phyloP scores from a whole-genome alignment of 1,140 invertebrate genomes.

The Colletes gigas region DNA sequence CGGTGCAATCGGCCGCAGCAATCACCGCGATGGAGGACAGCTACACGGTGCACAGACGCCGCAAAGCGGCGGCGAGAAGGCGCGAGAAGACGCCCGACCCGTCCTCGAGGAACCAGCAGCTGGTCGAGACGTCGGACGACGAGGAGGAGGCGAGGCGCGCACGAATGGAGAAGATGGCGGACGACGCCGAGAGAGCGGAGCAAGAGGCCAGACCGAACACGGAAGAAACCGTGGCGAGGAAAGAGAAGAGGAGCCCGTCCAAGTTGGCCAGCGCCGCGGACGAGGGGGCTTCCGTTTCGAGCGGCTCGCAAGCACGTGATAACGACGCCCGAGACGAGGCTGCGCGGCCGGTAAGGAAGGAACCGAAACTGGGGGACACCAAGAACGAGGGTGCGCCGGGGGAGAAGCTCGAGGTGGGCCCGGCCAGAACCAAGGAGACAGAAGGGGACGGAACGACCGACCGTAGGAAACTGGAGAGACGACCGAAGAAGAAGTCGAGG shows the following conservation, averaged over 20 bases:
- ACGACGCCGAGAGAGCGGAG: constrained; percentile 73
- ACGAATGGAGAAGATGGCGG: constrained; percentile 75
- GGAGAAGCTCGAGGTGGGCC: neutral
- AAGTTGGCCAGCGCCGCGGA: neutral
- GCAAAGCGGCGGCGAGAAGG: constrained; percentile 73
- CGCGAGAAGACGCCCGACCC: constrained; percentile 76
- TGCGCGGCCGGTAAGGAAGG: constrained; percentile 28
- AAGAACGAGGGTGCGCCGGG: neutral
- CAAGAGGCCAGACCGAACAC: constrained; percentile 24
- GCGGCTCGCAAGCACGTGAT: constrained; percentile 58
- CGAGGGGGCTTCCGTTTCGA: constrained; percentile 36
- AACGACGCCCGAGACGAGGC: constrained; percentile 41
- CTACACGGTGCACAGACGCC: constrained; percentile 77
- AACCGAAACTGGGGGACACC: constrained; percentile 15
- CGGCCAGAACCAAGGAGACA: constrained; percentile 17
- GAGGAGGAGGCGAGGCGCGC: constrained; percentile 70
- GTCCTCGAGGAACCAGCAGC: constrained; percentile 39
- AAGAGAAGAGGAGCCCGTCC: neutral
- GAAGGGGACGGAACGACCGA: constrained; percentile 15
- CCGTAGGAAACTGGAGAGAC: constrained; percentile 37
- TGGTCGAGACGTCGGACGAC: constrained; percentile 59
- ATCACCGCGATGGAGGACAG: constrained; percentile 75
- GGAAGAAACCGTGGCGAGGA: neutral
- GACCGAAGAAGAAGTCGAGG: constrained; percentile 57
- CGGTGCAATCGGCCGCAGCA: neutral